Conservation (phyloP, 2,888 invertebrate species). For the Nephrocerus scutellatus region DNA sequence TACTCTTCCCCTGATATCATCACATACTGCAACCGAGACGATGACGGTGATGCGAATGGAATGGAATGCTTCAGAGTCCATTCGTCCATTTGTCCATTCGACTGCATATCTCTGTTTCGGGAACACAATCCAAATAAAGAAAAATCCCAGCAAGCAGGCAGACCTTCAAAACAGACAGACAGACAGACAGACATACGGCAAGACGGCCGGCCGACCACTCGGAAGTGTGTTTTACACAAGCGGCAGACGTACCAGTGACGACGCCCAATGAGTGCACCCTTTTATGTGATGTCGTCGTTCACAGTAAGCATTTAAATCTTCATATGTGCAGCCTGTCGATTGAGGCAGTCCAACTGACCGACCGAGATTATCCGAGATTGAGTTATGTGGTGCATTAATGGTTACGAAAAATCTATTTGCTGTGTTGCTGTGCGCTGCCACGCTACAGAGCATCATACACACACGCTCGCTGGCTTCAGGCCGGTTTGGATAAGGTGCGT, state of each 20-base stretch:
- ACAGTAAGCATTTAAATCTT: constrained; percentile 25
- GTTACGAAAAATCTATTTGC: too few relatives aligned
- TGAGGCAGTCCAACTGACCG: too few relatives aligned
- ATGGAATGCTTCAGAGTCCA: constrained; percentile 4
- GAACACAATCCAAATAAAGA: too few relatives aligned
- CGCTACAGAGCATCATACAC: background rate
- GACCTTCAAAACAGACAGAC: too few relatives aligned
- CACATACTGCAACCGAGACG: too few relatives aligned
- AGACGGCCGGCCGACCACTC: constrained; percentile 14
- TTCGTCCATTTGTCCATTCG: too few relatives aligned
- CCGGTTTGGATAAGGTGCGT: too few relatives aligned
- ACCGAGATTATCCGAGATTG: constrained; percentile 24
- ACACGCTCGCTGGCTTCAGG: background rate
- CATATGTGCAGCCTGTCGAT: too few relatives aligned
- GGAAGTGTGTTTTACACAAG: constrained; percentile 23
- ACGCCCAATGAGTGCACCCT: constrained; percentile 17
- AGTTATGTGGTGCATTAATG: constrained; percentile 25
- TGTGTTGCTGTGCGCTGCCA: background rate
- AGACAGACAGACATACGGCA: constrained; percentile 11
- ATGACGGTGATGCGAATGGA: constrained; percentile 5
- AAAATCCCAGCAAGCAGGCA: constrained; percentile 6
- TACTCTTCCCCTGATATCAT: too few relatives aligned
- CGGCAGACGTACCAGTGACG: constrained; percentile 20
- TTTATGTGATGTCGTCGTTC: constrained; percentile 26
- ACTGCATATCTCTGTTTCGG: too few relatives aligned